Evolutionary conservation across 2,113 vertebrate genomes (phyloP).

Genomic region (Ginglymostoma cirratum): DNA sequence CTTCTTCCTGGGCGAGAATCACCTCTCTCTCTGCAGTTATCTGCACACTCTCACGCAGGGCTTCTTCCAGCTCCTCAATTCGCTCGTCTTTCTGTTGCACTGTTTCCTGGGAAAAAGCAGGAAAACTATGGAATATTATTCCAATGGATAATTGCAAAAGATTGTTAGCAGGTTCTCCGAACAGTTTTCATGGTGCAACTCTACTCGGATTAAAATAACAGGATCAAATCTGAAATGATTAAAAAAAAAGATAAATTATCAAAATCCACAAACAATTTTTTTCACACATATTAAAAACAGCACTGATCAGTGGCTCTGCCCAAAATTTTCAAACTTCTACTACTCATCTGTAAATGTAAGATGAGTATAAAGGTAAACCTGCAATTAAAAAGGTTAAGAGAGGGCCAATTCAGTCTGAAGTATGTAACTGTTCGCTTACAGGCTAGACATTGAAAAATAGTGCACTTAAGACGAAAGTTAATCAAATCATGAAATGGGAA

Average conservation of each 20-base stretch:
- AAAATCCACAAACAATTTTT: neutral
- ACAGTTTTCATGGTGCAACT: neutral
- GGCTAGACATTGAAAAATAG: constrained; percentile 38
- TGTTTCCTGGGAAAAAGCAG: constrained; percentile 51
- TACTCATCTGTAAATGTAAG: constrained; percentile 38
- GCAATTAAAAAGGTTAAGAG: constrained; percentile 44
- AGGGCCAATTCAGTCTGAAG: constrained; percentile 43
- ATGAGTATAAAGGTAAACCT: constrained; percentile 40
- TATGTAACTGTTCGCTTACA: constrained; percentile 41
- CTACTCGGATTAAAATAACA: neutral
- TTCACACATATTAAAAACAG: neutral
- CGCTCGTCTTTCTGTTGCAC: constrained; percentile 52
- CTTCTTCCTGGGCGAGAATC: constrained; percentile 58
- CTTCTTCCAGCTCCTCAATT: constrained; percentile 57
- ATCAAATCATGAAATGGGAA: constrained; percentile 42
- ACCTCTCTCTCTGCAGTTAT: constrained; percentile 57
- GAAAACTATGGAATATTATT: constrained; percentile 43
- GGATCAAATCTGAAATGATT: constrained; percentile 9
- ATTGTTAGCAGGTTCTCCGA: neutral
- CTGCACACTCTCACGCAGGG: constrained; percentile 59
- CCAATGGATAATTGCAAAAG: constrained; percentile 15
- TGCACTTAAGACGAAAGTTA: constrained; percentile 44
- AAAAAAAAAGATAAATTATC: neutral
- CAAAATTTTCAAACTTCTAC: constrained; percentile 30
- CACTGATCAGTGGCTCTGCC: neutral